Evolutionary conservation across 2,888 invertebrate species (phyloP).

Genomic region (Orgyia antiqua): DNA sequence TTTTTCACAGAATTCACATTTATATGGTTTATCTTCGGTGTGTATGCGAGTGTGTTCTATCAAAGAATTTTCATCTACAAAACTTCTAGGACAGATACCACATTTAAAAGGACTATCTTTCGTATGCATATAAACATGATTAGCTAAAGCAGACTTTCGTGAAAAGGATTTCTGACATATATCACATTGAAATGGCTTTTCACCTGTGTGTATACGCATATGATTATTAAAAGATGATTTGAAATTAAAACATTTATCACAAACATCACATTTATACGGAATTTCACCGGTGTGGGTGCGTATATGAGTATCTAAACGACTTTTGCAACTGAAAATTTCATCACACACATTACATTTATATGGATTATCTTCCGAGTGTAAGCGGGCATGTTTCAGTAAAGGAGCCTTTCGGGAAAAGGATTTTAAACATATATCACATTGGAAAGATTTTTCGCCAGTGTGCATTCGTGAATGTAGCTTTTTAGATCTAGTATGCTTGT

Average conservation of each 20-base stretch:
- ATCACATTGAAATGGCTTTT: conserved; percentile 1
- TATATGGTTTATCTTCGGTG: conserved; percentile 2
- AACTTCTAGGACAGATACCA: conserved; percentile 50
- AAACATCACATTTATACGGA: conserved; percentile 1
- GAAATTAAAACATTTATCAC: conserved; percentile 1
- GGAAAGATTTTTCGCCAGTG: too few relatives aligned
- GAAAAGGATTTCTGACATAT: conserved; percentile 3
- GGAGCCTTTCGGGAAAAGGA: background rate
- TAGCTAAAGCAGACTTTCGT: too few relatives aligned
- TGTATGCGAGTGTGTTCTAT: conserved; percentile 14
- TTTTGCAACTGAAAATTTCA: conserved; percentile 2
- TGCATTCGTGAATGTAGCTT: too few relatives aligned
- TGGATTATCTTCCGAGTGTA: conserved; percentile 5
- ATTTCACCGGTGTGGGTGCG: conserved; percentile 4
- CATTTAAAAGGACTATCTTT: conserved; percentile 65
- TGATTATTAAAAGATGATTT: conserved; percentile 2
- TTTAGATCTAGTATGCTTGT: too few relatives aligned
- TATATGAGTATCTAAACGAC: conserved; percentile 1
- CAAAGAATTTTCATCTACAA: conserved; percentile 62
- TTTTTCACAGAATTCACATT: conserved; percentile 1
- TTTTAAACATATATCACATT: conserved; percentile 3
- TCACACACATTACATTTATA: conserved; percentile 2
- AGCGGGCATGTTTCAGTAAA: conserved; percentile 5
- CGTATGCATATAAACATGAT: conserved; percentile 34
- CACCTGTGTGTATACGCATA: conserved; percentile 5